These are phyloP conservation scores for Axinella damicornis DNA, from an alignment of 37 sponge, comb jelly and placozoan genomes.

Conservation along the genomic window DNA sequence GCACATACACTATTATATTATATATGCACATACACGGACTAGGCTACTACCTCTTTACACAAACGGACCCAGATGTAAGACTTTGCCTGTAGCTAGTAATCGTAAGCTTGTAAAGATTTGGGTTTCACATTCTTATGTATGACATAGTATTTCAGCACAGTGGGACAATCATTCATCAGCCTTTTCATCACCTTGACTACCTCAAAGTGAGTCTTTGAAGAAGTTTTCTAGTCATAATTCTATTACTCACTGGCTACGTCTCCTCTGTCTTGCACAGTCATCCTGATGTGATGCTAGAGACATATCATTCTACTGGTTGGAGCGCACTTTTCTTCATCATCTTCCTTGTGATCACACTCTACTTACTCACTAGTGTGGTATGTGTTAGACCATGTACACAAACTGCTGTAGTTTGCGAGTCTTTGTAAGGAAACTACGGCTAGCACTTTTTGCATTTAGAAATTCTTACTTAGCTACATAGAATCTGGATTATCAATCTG, in stretches of 20 bases:
- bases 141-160: conserved; percentile 57
- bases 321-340: conserved; percentile 83
- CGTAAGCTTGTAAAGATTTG: not conserved
- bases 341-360: conserved; percentile 70
- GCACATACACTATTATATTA: too few relatives aligned
- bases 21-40: not conserved
- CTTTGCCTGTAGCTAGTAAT: not conserved
- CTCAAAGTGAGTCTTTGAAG: conserved; percentile 83
- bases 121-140: not conserved
- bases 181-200: conserved; percentile 80
- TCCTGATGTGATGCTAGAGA: conserved; percentile 92
- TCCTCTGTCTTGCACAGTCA: conserved; percentile 49
- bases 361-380: conserved; percentile 79
- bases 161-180: conserved; percentile 71
- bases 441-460: too few relatives aligned
- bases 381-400: too few relatives aligned
- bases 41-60: conserved; percentile 63
- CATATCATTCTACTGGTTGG: conserved; percentile 34
- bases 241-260: too few relatives aligned
- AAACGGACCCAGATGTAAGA: conserved; percentile 44
- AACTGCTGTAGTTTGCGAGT: too few relatives aligned
- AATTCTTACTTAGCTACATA: too few relatives aligned
- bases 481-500: too few relatives aligned
- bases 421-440: too few relatives aligned
- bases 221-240: too few relatives aligned